Conservation (phyloP, 2,888 invertebrate species). For the Ectemnius continuus region DNA sequence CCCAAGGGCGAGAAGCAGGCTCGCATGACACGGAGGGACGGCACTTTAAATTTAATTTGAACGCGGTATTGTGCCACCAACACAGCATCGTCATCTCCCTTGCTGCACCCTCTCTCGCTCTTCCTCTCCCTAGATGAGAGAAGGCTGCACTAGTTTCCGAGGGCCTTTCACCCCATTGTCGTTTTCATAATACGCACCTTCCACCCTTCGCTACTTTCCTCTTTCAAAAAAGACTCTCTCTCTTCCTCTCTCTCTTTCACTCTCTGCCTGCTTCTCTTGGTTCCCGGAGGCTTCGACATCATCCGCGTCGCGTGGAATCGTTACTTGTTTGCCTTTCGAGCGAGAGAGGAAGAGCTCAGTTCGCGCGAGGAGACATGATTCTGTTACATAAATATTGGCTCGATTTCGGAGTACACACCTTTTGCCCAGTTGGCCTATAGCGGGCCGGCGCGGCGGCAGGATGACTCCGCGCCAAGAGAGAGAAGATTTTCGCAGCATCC, state of each 20-base stretch:
- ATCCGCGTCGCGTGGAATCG: constrained; percentile 26
- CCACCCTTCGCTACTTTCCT: constrained; percentile 20
- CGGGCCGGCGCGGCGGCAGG: no score
- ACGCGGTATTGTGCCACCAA: constrained; percentile 65
- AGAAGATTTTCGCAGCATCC: constrained; percentile 42
- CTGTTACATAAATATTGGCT: constrained; percentile 73
- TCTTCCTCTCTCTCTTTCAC: constrained; percentile 8
- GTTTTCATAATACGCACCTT: constrained; percentile 46
- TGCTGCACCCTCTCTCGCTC: constrained; percentile 37
- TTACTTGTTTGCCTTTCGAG: constrained; percentile 62
- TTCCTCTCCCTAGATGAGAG: constrained; percentile 18
- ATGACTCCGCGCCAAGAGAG: neutral
- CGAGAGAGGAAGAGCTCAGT: constrained; percentile 37
- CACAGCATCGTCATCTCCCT: constrained; percentile 39
- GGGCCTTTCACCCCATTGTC: constrained; percentile 45
- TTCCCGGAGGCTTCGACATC: constrained; percentile 15
- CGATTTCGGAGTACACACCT: constrained; percentile 66
- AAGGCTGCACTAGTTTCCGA: constrained; percentile 54
- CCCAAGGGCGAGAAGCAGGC: constrained; percentile 42
- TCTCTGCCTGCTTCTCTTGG: constrained; percentile 17
- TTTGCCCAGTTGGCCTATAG: constrained; percentile 32
- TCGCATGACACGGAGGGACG: constrained; percentile 66
- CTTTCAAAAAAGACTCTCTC: constrained; percentile 9
- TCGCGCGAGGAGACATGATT: constrained; percentile 62
- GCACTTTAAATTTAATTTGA: constrained; percentile 74